Evolutionary conservation across 2,797 vertebrate genomes (phyloP), one percentile per base, ranked within the genome.

Genomic region (Huso huso): DNA sequence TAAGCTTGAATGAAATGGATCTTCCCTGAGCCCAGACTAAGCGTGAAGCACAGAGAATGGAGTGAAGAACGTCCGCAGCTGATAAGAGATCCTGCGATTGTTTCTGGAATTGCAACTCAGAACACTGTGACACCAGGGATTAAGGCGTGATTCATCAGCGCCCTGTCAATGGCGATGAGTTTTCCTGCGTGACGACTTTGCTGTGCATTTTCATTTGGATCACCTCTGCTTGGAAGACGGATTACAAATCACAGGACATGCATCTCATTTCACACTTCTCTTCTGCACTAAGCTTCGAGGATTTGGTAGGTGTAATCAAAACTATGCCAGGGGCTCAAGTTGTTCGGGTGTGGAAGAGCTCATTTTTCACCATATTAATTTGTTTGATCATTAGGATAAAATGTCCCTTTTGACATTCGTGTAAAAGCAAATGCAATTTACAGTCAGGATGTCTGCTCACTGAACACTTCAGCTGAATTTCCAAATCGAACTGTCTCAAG

Each of bases 401-500:
- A 69, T 67, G 70, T 68, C 63, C 61, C 15, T 66, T 83, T 77
- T 78, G 78, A 77, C 78, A 78, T 78, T 85, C 79, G 85, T 78
- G 77, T 77, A 72, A 66, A 10, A 7, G 15, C 60, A 68, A 72
- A 74, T 62, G 69, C 51, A 50, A 9, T 61, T 70, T 53, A 71
- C 66, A 69, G 58, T 64, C 62, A 65, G 63, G 76, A 74, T 72
- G 72, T 79, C 76, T 37, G 2, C 37, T 37, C 37, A 37, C 37
- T 37, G 37, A 37, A 37, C 37, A 37, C 37, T 37, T 37, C 4
- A 5, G 37, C 37, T 37, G 37, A 37, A 37, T 37, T 37, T 37
- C 5, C 37, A 37, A 5, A 5, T 37, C 37, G 5, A 5, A 37
- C 37, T 37, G 37, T 37, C 37, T 37, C 37, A 37, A 37, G 37